Evolutionary conservation across 2,797 vertebrate genomes (phyloP).

Genomic region (Chelon auratus): DNA sequence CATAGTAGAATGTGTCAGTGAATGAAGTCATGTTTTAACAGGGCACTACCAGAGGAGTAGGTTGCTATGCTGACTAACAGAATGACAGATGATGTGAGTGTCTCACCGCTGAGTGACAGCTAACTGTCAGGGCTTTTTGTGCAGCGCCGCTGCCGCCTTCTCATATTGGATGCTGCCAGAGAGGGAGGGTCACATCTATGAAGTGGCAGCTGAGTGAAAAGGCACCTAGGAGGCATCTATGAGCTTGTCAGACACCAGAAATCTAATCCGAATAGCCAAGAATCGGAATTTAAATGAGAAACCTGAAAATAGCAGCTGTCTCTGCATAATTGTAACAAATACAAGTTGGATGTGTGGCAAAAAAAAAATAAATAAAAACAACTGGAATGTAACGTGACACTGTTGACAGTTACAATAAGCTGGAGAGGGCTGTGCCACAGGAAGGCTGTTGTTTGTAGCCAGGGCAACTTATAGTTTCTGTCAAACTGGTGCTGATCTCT

Average conservation of each 20-base stretch:
- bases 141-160: conserved; percentile 62
- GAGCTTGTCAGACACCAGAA: conserved; percentile 72
- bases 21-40: conserved; percentile 67
- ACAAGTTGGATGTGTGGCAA: conserved; percentile 67
- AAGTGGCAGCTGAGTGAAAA: conserved; percentile 68
- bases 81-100: conserved; percentile 73
- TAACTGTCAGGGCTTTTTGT: conserved; percentile 74
- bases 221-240: conserved; percentile 74
- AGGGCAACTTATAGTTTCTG: conserved; percentile 69
- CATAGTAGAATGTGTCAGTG: conserved; percentile 49
- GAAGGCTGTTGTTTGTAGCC: conserved; percentile 66
- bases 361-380: conserved; percentile 60
- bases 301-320: conserved; percentile 75
- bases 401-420: conserved; percentile 69
- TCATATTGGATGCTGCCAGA: conserved; percentile 66
- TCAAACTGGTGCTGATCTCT: conserved; percentile 69
- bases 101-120: conserved; percentile 72
- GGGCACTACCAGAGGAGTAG: conserved; percentile 64
- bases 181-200: conserved; percentile 69
- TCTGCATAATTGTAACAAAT: conserved; percentile 79
- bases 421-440: conserved; percentile 41
- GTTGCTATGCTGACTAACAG: conserved; percentile 72
- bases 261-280: conserved; percentile 66
- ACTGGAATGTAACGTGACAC: conserved; percentile 65
- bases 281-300: conserved; percentile 67